Evolutionary conservation across 2,113 vertebrate species (phyloP).

Genomic region (Indicator indicator): DNA sequence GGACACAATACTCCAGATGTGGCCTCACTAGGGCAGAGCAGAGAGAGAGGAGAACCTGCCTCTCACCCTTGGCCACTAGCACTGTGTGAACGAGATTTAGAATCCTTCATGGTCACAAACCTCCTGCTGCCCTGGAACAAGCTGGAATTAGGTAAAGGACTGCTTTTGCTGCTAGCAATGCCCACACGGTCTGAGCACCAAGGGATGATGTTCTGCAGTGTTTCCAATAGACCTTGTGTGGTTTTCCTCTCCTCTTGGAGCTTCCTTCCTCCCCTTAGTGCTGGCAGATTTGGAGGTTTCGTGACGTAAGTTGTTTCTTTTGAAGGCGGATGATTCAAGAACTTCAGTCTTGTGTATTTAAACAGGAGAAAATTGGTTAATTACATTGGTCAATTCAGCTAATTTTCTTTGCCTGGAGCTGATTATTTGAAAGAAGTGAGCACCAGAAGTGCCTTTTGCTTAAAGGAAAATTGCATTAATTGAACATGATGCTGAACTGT

Average conservation of each 20-base stretch:
- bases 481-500: not conserved
- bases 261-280: constrained; percentile 24
- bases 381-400: not conserved
- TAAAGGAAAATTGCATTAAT: not conserved
- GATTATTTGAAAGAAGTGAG: not conserved
- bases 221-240: not conserved
- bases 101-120: accelerated
- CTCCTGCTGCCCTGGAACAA: not conserved
- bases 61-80: not conserved
- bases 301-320: not conserved
- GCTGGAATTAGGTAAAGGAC: not conserved
- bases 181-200: accelerated
- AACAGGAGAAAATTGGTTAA: constrained; percentile 25
- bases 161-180: not conserved
- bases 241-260: constrained; percentile 48
- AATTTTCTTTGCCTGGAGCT: not conserved
- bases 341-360: not conserved
- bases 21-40: not conserved
- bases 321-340: constrained; percentile 33
- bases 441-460: not conserved
- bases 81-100: accelerated
- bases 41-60: not conserved
- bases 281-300: constrained; percentile 12
- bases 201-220: not conserved
- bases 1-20: not conserved